These are phyloP conservation scores for Scarus forsteni DNA, from an alignment of 2,797 vertebrate genomes.

Conservation along the genomic window DNA sequence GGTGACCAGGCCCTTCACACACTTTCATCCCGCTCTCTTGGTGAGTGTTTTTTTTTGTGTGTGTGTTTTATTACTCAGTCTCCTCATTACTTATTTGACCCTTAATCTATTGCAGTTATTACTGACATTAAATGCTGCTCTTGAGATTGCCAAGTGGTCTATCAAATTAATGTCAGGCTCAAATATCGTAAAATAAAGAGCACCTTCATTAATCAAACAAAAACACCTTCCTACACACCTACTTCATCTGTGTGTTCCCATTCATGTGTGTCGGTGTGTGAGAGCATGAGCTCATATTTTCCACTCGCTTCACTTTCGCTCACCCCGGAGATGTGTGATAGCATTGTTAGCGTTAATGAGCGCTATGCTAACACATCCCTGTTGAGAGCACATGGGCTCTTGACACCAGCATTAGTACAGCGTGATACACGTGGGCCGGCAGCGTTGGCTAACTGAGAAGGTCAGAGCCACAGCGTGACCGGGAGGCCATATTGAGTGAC, in stretches of 20 bases:
- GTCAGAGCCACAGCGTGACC: constrained; percentile 66
- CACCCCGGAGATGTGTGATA: not conserved
- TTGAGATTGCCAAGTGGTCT: constrained; percentile 4
- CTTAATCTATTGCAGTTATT: constrained; percentile 25
- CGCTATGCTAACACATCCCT: constrained; percentile 18
- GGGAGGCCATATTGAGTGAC: constrained; percentile 60
- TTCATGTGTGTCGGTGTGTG: not conserved
- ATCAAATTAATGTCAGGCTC: constrained; percentile 12
- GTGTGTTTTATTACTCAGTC: constrained; percentile 22
- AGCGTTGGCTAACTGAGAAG: constrained; percentile 50
- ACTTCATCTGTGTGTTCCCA: not conserved
- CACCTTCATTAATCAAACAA: not conserved
- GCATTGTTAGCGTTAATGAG: constrained; percentile 39
- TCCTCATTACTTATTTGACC: constrained; percentile 13
- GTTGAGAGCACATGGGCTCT: constrained; percentile 6
- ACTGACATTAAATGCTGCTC: constrained; percentile 8
- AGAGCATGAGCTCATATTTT: constrained; percentile 43
- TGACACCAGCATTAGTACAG: constrained; percentile 15
- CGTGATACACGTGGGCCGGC: constrained; percentile 19
- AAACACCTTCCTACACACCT: not conserved
- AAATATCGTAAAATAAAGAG: not conserved
- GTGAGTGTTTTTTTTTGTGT: constrained; percentile 78
- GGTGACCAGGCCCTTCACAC: constrained; percentile 93
- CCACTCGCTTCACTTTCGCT: constrained; percentile 52
- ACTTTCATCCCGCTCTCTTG: constrained; percentile 90